Conservation (phyloP, 92 coral and sea anemone genomes). For the Zoanthus gigantus region DNA sequence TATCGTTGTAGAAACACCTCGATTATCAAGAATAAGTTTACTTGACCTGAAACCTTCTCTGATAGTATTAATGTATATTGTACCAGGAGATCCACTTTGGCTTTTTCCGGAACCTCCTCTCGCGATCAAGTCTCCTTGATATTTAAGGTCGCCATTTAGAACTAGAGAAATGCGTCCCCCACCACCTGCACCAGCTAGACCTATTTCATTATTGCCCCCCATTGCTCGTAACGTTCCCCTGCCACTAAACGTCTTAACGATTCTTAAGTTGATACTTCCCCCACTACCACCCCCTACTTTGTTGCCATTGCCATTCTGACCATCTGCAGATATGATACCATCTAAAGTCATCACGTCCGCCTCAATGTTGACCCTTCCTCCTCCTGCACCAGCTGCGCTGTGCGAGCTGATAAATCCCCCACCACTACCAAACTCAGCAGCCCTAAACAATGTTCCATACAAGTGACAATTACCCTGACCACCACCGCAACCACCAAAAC, state of each 20-base stretch:
- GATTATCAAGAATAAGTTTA: slow-evolving; percentile 57
- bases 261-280: slow-evolving; percentile 60
- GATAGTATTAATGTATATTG: slow-evolving; percentile 59
- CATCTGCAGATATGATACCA: slow-evolving; percentile 66
- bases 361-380: slow-evolving; percentile 65
- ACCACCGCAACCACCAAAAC: slow-evolving; percentile 79
- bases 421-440: slow-evolving; percentile 68
- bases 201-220: slow-evolving; percentile 51
- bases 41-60: slow-evolving; percentile 52
- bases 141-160: slow-evolving; percentile 29
- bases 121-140: slow-evolving; percentile 51
- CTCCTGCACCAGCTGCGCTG: slow-evolving; percentile 59
- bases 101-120: slow-evolving; percentile 63
- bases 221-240: slow-evolving; percentile 57
- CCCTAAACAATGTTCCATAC: slow-evolving; percentile 66
- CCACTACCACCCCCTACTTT: slow-evolving; percentile 75
- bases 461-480: slow-evolving; percentile 52
- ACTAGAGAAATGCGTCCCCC: slow-evolving; percentile 66
- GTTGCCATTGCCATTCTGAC: slow-evolving; percentile 42
- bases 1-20: slow-evolving; percentile 37
- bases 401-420: slow-evolving; percentile 58
- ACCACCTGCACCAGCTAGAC: slow-evolving; percentile 61
- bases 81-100: slow-evolving; percentile 70
- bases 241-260: slow-evolving; percentile 45
- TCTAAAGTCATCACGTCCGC: slow-evolving; percentile 36